phyloP scores from a whole-genome alignment of 2,888 invertebrate genomes.

The Polymixis lichenea region DNA sequence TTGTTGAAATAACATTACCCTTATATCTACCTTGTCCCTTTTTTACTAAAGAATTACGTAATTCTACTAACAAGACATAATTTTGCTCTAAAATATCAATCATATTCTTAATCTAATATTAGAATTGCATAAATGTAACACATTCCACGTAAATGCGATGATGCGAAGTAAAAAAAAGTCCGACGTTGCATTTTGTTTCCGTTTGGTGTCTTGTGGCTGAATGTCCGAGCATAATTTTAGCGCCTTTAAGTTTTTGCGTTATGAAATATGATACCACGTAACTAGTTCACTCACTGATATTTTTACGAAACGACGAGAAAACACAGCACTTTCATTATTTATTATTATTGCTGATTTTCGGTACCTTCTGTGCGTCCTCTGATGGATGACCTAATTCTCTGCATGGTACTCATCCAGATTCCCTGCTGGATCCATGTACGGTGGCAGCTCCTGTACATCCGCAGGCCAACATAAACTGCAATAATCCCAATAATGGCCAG shows the following conservation, averaged over 20 bases:
- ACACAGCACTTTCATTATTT: neutral
- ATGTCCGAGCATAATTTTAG: neutral
- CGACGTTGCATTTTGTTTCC: neutral
- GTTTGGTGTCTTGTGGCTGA: too few species aligned
- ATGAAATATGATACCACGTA: neutral
- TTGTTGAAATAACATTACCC: too few species aligned
- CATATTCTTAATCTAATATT: neutral
- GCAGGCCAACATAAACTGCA: neutral
- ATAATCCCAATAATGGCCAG: too few species aligned
- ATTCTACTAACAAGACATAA: constrained; percentile 6
- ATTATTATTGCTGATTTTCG: neutral
- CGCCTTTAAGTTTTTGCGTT: neutral
- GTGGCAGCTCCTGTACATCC: too few species aligned
- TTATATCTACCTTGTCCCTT: too few species aligned
- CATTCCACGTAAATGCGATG: neutral
- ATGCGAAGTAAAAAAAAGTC: neutral
- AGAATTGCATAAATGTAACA: neutral
- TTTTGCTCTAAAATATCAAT: constrained; percentile 2
- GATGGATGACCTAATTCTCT: too few species aligned
- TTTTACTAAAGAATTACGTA: neutral
- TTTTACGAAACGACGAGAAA: neutral
- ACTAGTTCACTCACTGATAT: neutral
- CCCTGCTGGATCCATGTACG: too few species aligned
- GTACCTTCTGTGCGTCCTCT: too few species aligned
- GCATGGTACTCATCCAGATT: too few species aligned